Percentiles rank a stretch among this genome's conserved stretches.
Conservation (phyloP, 2,113 vertebrate genomes). For the Sphaerodactylus townsendi region DNA sequence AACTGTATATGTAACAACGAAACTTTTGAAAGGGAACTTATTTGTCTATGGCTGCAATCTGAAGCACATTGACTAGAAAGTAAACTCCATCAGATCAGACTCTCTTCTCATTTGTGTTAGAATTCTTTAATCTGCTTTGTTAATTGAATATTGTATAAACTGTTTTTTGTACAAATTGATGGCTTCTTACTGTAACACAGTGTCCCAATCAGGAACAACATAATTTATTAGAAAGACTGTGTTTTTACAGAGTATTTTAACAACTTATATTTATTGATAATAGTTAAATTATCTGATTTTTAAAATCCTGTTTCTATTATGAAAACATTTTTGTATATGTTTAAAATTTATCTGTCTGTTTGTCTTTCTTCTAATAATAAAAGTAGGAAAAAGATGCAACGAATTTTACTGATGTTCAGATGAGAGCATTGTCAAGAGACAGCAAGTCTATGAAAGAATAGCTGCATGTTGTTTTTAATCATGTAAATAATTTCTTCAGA, state of each 20-base stretch:
- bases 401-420: background rate
- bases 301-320: background rate
- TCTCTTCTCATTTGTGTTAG: slow-evolving; percentile 6
- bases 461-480: background rate
- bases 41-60: background rate
- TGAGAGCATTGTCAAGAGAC: background rate
- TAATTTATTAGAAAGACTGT: background rate
- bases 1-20: background rate
- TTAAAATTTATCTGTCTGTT: background rate
- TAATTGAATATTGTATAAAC: slow-evolving; percentile 2
- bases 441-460: background rate
- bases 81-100: background rate
- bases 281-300: background rate
- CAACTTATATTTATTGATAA: background rate
- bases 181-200: background rate
- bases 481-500: background rate
- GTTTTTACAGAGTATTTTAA: background rate
- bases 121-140: background rate
- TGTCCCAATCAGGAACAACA: background rate
- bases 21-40: background rate
- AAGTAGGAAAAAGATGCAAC: background rate
- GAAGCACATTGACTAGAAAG: background rate
- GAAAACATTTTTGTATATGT: background rate
- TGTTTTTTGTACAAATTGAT: background rate
- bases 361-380: too few relatives aligned